These are phyloP conservation scores for Pachymerium ferrugineum DNA, from an alignment of 2,888 invertebrate species.

Conservation along the genomic window DNA sequence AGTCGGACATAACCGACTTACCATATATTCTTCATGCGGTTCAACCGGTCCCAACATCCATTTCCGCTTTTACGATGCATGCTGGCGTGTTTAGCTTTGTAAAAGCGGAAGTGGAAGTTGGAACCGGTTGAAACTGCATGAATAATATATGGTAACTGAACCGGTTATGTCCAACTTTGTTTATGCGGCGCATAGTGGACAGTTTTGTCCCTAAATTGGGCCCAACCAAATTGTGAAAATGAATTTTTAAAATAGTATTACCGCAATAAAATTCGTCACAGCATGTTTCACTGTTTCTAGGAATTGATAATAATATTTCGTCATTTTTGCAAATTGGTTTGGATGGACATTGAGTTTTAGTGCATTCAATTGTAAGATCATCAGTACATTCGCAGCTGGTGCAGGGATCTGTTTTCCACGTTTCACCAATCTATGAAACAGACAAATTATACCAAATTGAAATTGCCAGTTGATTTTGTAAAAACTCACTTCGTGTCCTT, in stretches of 20 bases:
- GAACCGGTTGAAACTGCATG: too few relatives aligned
- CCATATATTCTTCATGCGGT: too few relatives aligned
- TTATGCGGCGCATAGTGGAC: too few relatives aligned
- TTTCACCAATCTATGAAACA: constrained; percentile 52
- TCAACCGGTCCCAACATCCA: too few relatives aligned
- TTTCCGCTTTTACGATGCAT: too few relatives aligned
- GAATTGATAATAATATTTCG: constrained; percentile 35
- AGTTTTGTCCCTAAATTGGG: too few relatives aligned
- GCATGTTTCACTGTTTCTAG: constrained; percentile 33
- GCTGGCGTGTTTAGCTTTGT: too few relatives aligned
- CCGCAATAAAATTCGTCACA: constrained; percentile 37
- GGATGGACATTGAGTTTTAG: constrained; percentile 36
- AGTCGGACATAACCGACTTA: too few relatives aligned
- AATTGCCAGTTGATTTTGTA: too few relatives aligned
- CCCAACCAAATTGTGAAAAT: background rate
- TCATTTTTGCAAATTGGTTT: constrained; percentile 36
- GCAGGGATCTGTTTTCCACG: constrained; percentile 66
- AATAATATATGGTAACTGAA: too few relatives aligned
- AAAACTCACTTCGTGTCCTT: constrained; percentile 53
- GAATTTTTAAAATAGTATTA: constrained; percentile 29
- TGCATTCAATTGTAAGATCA: constrained; percentile 38
- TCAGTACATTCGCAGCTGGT: constrained; percentile 63
- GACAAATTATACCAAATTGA: background rate
- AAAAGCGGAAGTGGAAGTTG: too few relatives aligned
- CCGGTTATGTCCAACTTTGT: too few relatives aligned